Evolutionary conservation across 2,797 vertebrate genomes (phyloP).

Genomic region (Enteromius mattozi): DNA sequence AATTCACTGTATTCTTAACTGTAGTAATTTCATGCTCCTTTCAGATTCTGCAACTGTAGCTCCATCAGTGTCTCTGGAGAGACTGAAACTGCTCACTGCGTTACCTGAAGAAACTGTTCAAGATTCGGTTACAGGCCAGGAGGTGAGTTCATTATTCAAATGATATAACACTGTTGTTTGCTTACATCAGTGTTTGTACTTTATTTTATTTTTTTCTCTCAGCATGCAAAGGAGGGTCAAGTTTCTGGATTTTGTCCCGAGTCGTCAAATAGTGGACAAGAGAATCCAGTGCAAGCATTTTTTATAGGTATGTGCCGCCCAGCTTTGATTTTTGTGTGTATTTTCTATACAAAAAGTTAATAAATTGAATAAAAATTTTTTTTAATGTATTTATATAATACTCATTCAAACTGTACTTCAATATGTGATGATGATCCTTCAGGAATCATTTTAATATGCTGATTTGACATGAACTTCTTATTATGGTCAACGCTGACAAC

Average conservation of each 20-base stretch:
- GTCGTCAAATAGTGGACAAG: neutral
- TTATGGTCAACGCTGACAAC: no score
- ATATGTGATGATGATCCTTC: no score
- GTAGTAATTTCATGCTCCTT: neutral
- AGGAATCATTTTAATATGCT: no score
- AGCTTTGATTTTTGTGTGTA: neutral
- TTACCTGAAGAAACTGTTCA: constrained; percentile 16
- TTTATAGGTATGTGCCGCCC: neutral
- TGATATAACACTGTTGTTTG: neutral
- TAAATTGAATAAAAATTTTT: neutral
- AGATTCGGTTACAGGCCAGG: neutral
- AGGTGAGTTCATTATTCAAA: constrained; percentile 3
- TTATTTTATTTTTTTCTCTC: neutral
- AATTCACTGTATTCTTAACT: neutral
- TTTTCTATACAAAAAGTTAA: neutral
- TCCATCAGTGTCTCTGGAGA: neutral
- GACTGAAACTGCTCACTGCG: neutral
- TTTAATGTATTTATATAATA: neutral
- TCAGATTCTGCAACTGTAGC: neutral
- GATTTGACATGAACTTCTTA: no score
- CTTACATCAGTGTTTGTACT: neutral
- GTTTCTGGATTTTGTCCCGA: neutral
- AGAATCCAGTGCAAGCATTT: constrained; percentile 1
- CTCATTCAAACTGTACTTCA: no score
- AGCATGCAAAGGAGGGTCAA: neutral